Evolutionary conservation across 2,888 invertebrate genomes (phyloP).

Genomic region (Tenthredo scrophulariae): DNA sequence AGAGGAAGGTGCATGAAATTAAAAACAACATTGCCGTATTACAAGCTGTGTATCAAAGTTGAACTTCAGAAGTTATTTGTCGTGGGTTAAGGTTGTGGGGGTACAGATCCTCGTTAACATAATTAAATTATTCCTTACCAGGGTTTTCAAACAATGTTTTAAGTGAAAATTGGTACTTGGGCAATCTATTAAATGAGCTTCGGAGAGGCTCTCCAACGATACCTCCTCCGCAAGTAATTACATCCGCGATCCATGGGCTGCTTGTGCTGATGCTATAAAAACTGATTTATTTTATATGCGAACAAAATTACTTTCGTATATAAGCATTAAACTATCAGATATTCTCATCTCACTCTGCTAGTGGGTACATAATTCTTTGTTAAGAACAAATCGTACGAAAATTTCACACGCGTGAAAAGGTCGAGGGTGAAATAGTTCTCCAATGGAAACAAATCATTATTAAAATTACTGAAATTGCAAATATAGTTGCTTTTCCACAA

Average conservation of each 20-base stretch:
- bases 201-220: conserved; percentile 23
- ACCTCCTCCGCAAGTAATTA: background rate
- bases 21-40: background rate
- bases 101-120: conserved; percentile 30
- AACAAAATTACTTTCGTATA: background rate
- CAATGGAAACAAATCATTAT: background rate
- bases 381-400: background rate
- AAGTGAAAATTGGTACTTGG: conserved; percentile 17
- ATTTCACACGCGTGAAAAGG: background rate
- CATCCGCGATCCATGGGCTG: background rate
- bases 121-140: conserved; percentile 20
- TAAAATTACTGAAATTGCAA: background rate
- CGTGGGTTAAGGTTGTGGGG: background rate
- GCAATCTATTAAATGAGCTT: conserved; percentile 27
- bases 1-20: background rate
- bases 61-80: background rate
- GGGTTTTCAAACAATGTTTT: conserved; percentile 28
- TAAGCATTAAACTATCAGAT: background rate
- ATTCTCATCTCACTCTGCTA: background rate
- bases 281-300: background rate
- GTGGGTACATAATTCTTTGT: background rate
- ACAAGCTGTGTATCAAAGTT: background rate
- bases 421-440: background rate
- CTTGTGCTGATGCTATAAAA: background rate
- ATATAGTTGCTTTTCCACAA: background rate